These are phyloP conservation scores for Drosophila teissieri DNA, from an alignment of 1,140 invertebrate genomes.

Conservation along the genomic window DNA sequence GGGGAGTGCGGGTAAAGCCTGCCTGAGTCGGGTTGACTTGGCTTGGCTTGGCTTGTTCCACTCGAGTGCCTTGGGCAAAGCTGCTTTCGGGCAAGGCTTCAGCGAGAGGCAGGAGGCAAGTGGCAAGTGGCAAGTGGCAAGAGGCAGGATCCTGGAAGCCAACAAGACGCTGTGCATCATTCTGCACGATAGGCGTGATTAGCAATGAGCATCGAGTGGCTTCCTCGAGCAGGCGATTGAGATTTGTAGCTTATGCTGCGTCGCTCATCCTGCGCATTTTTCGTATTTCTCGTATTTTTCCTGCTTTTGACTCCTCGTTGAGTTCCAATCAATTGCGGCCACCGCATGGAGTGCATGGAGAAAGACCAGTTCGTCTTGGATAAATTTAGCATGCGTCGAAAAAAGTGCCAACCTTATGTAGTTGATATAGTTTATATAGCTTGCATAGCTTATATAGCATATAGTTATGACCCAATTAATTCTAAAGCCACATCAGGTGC, in stretches of 20 bases:
- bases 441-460: not conserved
- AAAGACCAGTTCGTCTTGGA: not conserved
- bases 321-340: slow-evolving; percentile 8
- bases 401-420: not conserved
- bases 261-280: not conserved
- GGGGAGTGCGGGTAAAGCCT: slow-evolving; percentile 18
- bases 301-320: not conserved
- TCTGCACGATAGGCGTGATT: slow-evolving; percentile 68
- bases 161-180: slow-evolving; percentile 36
- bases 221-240: slow-evolving; percentile 15
- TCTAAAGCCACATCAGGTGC: slow-evolving; percentile 58
- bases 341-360: not conserved
- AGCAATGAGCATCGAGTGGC: slow-evolving; percentile 57
- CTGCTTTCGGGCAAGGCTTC: slow-evolving; percentile 30
- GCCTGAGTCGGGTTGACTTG: slow-evolving; percentile 50
- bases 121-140: slow-evolving; percentile 7
- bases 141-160: slow-evolving; percentile 3
- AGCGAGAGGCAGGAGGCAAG: slow-evolving; percentile 12
- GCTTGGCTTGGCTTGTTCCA: slow-evolving; percentile 75
- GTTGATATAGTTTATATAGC: no score
- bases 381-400: slow-evolving; percentile 20
- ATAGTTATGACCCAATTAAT: slow-evolving; percentile 73
- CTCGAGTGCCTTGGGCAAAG: slow-evolving; percentile 52
- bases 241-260: not conserved
- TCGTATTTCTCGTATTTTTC: no score